A percentile compares a stretch with the other conserved stretches of the same genome.
Evolutionary conservation across 2,888 invertebrate genomes (phyloP).

Genomic region (Apotomis turbidana): DNA sequence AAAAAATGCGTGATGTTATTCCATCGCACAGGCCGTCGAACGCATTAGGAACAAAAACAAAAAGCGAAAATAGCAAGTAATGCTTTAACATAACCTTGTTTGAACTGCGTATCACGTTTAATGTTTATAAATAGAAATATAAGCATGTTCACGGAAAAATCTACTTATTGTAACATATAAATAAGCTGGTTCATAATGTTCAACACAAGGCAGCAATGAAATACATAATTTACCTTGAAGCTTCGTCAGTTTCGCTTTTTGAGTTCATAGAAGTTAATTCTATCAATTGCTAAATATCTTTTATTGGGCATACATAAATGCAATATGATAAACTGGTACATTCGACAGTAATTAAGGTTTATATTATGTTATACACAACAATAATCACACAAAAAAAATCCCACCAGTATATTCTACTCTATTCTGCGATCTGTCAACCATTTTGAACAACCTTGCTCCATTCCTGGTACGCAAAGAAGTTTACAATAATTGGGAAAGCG

Average conservation of each 20-base stretch:
- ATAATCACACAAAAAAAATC: conserved; percentile 66
- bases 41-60: conserved; percentile 62
- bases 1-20: conserved; percentile 40
- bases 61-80: conserved; percentile 79
- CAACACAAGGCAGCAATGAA: conserved; percentile 11
- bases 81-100: conserved; percentile 67
- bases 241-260: conserved; percentile 82
- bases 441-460: conserved; percentile 58
- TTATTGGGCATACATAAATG: conserved; percentile 63
- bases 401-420: conserved; percentile 60
- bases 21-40: conserved; percentile 46
- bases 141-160: conserved; percentile 31
- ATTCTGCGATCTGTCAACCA: conserved; percentile 72
- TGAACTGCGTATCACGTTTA: conserved; percentile 53
- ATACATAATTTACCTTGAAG: conserved; percentile 75
- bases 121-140: conserved; percentile 41
- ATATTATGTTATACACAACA: conserved; percentile 55
- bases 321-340: conserved; percentile 57
- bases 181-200: conserved; percentile 21
- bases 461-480: conserved; percentile 40
- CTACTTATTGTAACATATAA: conserved; percentile 28
- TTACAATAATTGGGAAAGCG: conserved; percentile 6
- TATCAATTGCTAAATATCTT: conserved; percentile 64
- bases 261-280: conserved; percentile 82
- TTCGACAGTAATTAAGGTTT: conserved; percentile 51